These are phyloP conservation scores for Deroptyus accipitrinus DNA, from an alignment of 2,113 vertebrate genomes.

Conservation along the genomic window DNA sequence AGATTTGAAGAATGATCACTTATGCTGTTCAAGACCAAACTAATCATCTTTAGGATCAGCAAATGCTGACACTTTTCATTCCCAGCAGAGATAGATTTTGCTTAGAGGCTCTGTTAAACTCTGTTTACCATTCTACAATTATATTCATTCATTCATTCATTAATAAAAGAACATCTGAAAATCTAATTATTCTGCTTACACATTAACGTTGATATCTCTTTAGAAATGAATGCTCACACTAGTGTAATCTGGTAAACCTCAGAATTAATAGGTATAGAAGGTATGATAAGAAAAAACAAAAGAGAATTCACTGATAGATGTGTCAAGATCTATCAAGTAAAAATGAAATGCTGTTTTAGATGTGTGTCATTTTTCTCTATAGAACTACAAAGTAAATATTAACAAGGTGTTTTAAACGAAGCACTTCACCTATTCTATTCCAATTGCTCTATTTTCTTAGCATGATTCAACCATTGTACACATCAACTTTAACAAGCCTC, in stretches of 20 bases:
- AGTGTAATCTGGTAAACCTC: background rate
- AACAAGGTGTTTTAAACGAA: conserved; percentile 36
- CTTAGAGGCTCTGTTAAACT: background rate
- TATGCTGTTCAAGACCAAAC: background rate
- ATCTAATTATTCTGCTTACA: background rate
- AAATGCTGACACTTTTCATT: background rate
- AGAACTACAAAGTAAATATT: conserved; percentile 47
- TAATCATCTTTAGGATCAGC: background rate
- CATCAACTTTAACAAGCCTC: background rate
- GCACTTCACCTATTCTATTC: background rate
- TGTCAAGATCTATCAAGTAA: background rate
- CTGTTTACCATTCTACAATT: background rate
- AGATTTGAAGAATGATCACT: background rate
- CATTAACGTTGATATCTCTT: background rate
- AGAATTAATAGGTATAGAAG: background rate
- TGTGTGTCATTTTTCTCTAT: background rate
- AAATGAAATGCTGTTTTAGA: conserved; percentile 32
- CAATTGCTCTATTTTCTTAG: background rate
- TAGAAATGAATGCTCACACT: background rate
- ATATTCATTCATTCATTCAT: background rate
- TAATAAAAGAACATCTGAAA: background rate
- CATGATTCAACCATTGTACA: background rate
- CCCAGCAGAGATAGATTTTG: background rate
- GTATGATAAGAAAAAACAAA: background rate
- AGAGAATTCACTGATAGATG: background rate